These are phyloP conservation scores for Hemithea aestivaria DNA, from an alignment of 2,888 invertebrate genomes.

Conservation along the genomic window DNA sequence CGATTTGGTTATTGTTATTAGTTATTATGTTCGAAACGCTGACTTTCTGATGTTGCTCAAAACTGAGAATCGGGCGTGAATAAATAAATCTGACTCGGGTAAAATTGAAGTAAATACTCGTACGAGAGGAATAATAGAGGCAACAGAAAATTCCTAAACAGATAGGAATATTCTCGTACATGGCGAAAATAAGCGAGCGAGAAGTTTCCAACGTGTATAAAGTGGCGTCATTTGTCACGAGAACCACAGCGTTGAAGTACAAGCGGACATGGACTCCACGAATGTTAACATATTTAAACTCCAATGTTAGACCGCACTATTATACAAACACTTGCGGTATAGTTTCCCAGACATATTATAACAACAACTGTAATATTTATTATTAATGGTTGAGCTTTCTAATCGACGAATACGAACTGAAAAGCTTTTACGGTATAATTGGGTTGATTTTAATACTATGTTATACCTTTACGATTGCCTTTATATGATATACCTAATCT, in stretches of 20 bases:
- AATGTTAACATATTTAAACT: conserved; percentile 37
- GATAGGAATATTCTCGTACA: conserved; percentile 12
- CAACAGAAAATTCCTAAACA: conserved; percentile 3
- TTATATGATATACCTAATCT: too few relatives aligned
- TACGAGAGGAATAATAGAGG: neutral
- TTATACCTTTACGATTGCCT: too few relatives aligned
- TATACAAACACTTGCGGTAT: conserved; percentile 12
- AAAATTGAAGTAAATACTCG: too few relatives aligned
- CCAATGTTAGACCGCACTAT: conserved; percentile 33
- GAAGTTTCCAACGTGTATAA: conserved; percentile 36
- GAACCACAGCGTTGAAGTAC: conserved; percentile 34
- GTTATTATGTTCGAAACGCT: neutral
- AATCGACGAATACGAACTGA: too few relatives aligned
- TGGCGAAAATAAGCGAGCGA: conserved; percentile 25
- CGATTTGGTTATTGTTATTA: neutral
- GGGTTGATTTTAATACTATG: too few relatives aligned
- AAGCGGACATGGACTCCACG: conserved; percentile 32
- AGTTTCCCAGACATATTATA: too few relatives aligned
- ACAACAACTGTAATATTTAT: too few relatives aligned
- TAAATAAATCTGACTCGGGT: too few relatives aligned
- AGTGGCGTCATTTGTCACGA: conserved; percentile 37
- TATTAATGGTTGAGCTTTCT: too few relatives aligned
- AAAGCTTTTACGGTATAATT: too few relatives aligned
- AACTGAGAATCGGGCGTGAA: too few relatives aligned
- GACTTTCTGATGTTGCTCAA: too few relatives aligned